These are phyloP conservation scores for Phrixothrix hirtus DNA, from an alignment of 2,888 invertebrate species.

Conservation along the genomic window DNA sequence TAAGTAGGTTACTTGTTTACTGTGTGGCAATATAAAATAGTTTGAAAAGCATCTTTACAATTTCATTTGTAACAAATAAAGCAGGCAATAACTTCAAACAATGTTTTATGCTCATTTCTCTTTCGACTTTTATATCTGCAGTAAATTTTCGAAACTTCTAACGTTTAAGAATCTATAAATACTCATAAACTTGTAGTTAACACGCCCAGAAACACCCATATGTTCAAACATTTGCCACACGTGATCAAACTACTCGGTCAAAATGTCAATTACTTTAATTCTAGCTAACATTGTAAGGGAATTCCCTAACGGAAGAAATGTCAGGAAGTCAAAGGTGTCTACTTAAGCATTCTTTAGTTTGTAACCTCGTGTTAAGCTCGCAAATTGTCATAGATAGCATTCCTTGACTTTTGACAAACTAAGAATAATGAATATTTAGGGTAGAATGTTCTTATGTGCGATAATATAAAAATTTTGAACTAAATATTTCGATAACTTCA, in stretches of 20 bases:
- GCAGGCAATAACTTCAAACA: too few species aligned
- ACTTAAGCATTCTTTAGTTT: constrained; percentile 14
- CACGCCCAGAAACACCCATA: constrained; percentile 22
- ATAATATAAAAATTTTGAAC: too few species aligned
- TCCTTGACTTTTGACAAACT: constrained; percentile 17
- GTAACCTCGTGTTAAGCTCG: constrained; percentile 23
- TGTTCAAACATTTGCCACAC: constrained; percentile 24
- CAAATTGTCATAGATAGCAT: constrained; percentile 30
- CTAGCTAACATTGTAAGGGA: constrained; percentile 8
- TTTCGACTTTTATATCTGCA: constrained; percentile 9
- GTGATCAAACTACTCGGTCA: constrained; percentile 29
- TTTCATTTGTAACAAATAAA: neutral
- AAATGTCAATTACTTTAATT: constrained; percentile 30
- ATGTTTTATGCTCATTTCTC: neutral
- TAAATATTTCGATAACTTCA: too few species aligned
- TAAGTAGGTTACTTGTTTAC: too few species aligned
- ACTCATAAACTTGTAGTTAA: constrained; percentile 9
- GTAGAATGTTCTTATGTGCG: too few species aligned
- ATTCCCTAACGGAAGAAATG: constrained; percentile 13
- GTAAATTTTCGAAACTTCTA: constrained; percentile 11
- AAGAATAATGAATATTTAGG: too few species aligned
- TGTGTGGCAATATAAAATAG: too few species aligned
- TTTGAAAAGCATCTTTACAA: too few species aligned
- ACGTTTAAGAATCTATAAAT: constrained; percentile 20
- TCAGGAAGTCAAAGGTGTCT: constrained; percentile 9